These are phyloP conservation scores for Actinernus sp. DNA, from an alignment of 92 coral and sea anemone genomes.

Conservation along the genomic window DNA sequence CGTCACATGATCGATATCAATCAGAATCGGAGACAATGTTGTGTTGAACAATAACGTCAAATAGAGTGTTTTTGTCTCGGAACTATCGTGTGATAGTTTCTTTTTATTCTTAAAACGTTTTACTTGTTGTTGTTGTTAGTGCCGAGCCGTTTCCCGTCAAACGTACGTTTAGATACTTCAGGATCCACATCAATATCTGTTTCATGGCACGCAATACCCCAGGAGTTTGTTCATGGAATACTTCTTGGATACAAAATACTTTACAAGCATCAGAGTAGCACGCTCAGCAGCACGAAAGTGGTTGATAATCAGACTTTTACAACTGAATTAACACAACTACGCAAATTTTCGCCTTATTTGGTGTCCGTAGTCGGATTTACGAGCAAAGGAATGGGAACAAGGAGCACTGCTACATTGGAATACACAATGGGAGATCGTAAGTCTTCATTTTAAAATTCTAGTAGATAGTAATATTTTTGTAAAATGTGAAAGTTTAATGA, in stretches of 20 bases:
- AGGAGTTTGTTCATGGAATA: conserved; percentile 36
- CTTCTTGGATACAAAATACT: conserved; percentile 48
- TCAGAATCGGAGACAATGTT: no score
- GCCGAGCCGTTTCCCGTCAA: conserved; percentile 68
- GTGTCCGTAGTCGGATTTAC: conserved; percentile 55
- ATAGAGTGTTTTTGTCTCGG: no score
- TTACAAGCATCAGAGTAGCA: conserved; percentile 1
- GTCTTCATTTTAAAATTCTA: no score
- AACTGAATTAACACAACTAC: conserved; percentile 11
- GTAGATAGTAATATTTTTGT: no score
- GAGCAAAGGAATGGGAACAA: conserved; percentile 64
- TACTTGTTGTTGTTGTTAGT: conserved; percentile 24
- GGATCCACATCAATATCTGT: conserved; percentile 52
- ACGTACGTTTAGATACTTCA: conserved; percentile 18
- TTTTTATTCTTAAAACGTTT: no score
- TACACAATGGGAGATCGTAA: conserved; percentile 76
- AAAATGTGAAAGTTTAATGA: no score
- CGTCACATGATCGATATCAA: no score
- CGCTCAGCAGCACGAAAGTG: background rate
- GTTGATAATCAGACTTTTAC: background rate
- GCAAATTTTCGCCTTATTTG: conserved; percentile 41
- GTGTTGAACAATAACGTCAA: no score
- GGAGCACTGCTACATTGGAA: conserved; percentile 7
- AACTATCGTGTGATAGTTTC: no score
- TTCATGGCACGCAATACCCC: conserved; percentile 56